Percentiles rank a stretch among this genome's conserved stretches.
phyloP scores from a whole-genome alignment of 2,888 invertebrate genomes.

The Tipula vernalis region DNA sequence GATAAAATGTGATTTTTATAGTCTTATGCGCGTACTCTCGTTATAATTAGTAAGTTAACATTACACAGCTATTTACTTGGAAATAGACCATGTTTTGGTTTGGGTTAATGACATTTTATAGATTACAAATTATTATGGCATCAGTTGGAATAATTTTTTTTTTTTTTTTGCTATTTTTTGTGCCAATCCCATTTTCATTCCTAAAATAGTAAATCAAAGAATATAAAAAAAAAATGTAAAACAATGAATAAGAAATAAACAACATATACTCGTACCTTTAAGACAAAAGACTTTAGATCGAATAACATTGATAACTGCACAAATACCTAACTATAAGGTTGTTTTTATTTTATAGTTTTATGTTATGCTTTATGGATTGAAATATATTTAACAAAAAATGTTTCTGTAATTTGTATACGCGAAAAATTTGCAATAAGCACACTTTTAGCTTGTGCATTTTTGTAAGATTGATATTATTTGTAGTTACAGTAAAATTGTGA shows the following conservation, averaged over 20 bases:
- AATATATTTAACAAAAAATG: neutral
- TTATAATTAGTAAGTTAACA: neutral
- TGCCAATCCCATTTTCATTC: neutral
- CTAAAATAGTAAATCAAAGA: neutral
- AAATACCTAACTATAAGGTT: neutral
- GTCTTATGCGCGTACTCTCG: neutral
- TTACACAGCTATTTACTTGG: neutral
- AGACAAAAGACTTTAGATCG: neutral
- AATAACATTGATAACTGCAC: neutral
- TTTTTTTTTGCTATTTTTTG: neutral
- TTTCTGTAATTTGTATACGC: neutral
- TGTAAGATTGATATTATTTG: neutral
- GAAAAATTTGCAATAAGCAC: neutral
- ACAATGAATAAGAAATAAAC: neutral
- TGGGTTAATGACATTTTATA: neutral
- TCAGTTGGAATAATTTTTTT: neutral
- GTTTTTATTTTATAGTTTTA: neutral
- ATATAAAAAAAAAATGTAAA: neutral
- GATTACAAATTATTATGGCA: conserved; percentile 4
- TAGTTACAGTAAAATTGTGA: no score
- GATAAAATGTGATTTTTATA: neutral
- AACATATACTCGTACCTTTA: neutral
- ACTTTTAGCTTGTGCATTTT: neutral
- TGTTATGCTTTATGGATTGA: neutral
- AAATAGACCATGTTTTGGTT: neutral